Evolutionary conservation across 2,113 vertebrate genomes (phyloP), one percentile per base, ranked within the genome.

Genomic region (Leptocoma aspasia): DNA sequence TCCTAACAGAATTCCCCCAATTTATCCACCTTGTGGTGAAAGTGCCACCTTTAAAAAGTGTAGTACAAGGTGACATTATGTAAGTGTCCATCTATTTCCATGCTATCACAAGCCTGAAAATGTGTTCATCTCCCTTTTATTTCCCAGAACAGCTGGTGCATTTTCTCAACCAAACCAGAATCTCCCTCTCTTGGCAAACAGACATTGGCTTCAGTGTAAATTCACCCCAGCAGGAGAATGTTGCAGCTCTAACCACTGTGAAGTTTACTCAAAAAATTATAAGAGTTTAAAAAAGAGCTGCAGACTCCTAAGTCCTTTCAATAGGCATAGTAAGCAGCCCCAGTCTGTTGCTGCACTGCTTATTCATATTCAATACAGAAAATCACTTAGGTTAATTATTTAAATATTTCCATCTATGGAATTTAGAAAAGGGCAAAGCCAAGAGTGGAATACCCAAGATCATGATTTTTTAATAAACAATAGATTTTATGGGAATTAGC

Each of bases 401-500:
- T 70, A 78, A 92, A 49, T 81, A 66, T 64, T 90, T 82, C 52
- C 49, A 64, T 45, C 37, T 68, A 20, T 14, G 7, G 47, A 60
- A 70, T 60, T 92, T 18, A 83, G 61, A 66, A 75, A 70, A 68
- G 26, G 15, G 50, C 44, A 92, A 96, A 90, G 35, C 37, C 73
- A 56, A 50, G 21, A 65, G 23, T 21, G 4, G 52, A 84, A 94
- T 52, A 70, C 27, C 31, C 63, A 49, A 71, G 79, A 83, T 53
- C 37, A 83, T 68, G 18, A 50, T 50, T 90, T 91, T 90, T 89
- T 53, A 90, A 95, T 85, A 95, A 96, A 82, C 61, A 81, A 57
- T 59, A 82, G 56, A 87, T 92, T 96, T 94, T 65, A 95, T 54
- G 56, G 54, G 59, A 80, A 95, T 97, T 96, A 95, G 30, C 76